These are phyloP conservation scores for Oreochromis aureus DNA, from an alignment of 2,113 vertebrate species.

Conservation along the genomic window DNA sequence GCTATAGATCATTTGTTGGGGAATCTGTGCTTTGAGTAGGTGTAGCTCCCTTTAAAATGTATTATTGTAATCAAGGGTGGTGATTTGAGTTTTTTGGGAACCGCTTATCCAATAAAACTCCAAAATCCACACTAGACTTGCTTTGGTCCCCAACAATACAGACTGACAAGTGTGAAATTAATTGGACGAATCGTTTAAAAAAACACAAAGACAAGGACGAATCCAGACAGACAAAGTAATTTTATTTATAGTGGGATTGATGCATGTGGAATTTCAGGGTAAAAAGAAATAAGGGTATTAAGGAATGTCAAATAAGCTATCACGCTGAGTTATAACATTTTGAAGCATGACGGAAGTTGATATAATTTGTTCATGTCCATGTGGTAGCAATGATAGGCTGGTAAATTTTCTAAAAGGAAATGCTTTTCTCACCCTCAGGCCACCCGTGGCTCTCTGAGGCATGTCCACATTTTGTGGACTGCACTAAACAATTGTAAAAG, in stretches of 20 bases:
- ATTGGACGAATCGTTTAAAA: background rate
- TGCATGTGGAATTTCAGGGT: background rate
- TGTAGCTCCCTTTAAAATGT: background rate
- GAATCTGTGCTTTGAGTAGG: background rate
- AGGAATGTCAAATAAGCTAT: background rate
- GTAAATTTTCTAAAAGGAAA: background rate
- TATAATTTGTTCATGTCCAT: background rate
- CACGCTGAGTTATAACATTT: background rate
- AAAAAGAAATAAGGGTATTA: background rate
- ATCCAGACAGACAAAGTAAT: background rate
- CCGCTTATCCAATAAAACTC: background rate
- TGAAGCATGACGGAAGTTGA: background rate
- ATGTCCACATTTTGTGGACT: background rate
- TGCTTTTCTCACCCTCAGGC: background rate
- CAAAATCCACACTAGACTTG: background rate
- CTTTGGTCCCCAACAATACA: background rate
- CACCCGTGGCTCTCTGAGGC: background rate
- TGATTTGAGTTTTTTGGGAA: background rate
- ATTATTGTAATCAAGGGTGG: background rate
- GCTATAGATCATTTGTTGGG: background rate
- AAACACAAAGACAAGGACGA: rapidly evolving
- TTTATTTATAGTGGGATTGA: background rate
- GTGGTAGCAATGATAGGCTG: background rate
- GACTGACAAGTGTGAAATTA: background rate
- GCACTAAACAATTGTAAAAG: background rate